Conservation (phyloP, 64 coral and sea anemone species). For the Pocillopora damicornis region DNA sequence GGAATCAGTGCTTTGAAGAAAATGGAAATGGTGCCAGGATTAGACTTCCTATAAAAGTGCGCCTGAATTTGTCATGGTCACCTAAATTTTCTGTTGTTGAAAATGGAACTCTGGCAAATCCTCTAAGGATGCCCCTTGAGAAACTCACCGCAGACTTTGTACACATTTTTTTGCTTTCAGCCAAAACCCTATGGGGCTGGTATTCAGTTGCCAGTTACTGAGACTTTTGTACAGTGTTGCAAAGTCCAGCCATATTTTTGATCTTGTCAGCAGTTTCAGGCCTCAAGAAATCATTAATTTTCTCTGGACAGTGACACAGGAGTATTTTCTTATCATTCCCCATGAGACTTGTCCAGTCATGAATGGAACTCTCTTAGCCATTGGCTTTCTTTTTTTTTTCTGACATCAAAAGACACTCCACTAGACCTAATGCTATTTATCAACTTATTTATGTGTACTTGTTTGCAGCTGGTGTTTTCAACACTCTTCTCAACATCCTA, state of each 20-base stretch:
- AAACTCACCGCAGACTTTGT: constrained; percentile 53
- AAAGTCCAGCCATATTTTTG: constrained; percentile 20
- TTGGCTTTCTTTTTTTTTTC: constrained; percentile 17
- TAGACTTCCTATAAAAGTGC: constrained; percentile 8
- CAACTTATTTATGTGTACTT: constrained; percentile 15
- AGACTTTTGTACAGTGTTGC: too few species aligned
- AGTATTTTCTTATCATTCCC: constrained; percentile 39
- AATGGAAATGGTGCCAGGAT: constrained; percentile 8
- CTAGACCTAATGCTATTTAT: constrained; percentile 9
- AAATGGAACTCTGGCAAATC: not conserved
- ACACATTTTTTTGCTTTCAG: too few species aligned
- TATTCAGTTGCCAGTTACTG: too few species aligned
- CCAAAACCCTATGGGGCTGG: too few species aligned
- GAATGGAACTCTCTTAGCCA: constrained; percentile 14
- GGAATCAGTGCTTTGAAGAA: constrained; percentile 22
- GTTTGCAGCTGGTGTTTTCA: constrained; percentile 1
- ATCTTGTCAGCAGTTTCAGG: not conserved
- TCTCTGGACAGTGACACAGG: not conserved
- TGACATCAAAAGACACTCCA: constrained; percentile 37
- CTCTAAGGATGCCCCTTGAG: constrained; percentile 23
- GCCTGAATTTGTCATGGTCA: not conserved
- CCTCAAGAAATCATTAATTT: not conserved
- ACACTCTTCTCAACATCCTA: constrained; percentile 25
- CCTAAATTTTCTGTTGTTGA: not conserved
- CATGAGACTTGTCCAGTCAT: constrained; percentile 43